Conservation (phyloP, 2,888 invertebrate species). For the Harpalus rufipes region DNA sequence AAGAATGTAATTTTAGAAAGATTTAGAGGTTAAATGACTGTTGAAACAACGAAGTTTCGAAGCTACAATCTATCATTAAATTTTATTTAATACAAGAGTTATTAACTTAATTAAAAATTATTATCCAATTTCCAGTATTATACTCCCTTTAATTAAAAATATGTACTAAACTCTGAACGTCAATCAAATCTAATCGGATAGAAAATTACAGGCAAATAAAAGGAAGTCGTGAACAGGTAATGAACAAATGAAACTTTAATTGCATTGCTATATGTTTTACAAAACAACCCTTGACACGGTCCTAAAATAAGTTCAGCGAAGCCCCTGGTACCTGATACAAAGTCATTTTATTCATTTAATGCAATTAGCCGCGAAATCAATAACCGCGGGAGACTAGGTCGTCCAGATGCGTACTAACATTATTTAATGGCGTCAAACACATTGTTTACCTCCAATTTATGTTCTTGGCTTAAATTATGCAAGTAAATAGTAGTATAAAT, state of each 20-base stretch:
- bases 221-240: neutral
- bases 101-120: no score
- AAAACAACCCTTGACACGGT: constrained; percentile 28
- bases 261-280: constrained; percentile 6
- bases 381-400: constrained; percentile 3
- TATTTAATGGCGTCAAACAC: neutral
- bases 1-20: no score
- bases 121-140: no score
- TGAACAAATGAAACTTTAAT: constrained; percentile 26
- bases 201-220: neutral
- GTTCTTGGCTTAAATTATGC: no score
- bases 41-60: no score
- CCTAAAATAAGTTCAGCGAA: constrained; percentile 4
- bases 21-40: no score
- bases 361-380: constrained; percentile 52
- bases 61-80: no score
- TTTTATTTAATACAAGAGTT: no score
- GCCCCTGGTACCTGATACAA: constrained; percentile 35
- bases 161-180: neutral
- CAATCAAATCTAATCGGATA: constrained; percentile 22
- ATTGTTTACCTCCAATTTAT: no score
- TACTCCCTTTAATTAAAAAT: no score
- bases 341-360: constrained; percentile 51
- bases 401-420: neutral
- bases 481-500: no score